These are phyloP conservation scores for Philopotamus ludificatus DNA, from an alignment of 1,140 invertebrate genomes.

Conservation along the genomic window DNA sequence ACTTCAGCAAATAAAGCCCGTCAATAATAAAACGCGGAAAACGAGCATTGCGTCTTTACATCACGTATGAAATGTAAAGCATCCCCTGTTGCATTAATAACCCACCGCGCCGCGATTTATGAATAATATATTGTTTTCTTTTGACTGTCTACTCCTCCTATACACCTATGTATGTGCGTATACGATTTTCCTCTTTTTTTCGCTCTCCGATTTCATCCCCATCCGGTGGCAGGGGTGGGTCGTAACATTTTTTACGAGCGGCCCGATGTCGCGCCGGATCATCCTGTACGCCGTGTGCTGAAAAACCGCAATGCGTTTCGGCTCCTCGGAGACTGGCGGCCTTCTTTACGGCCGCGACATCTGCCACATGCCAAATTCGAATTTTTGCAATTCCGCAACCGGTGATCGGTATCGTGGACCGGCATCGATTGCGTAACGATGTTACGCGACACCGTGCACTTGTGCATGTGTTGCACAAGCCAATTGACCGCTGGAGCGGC, in stretches of 20 bases:
- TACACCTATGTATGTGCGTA: no score
- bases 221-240: background rate
- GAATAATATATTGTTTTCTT: slow-evolving; percentile 14
- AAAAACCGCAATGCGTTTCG: slow-evolving; percentile 4
- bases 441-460: no score
- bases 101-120: background rate
- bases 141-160: background rate
- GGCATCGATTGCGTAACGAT: no score
- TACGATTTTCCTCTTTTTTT: no score
- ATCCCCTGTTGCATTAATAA: slow-evolving; percentile 10
- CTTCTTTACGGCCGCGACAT: background rate
- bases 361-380: background rate
- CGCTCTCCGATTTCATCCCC: background rate
- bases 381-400: background rate
- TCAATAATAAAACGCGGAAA: background rate
- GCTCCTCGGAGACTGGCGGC: background rate
- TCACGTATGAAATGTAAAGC: slow-evolving; percentile 6
- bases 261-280: background rate
- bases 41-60: background rate
- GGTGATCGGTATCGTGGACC: no score
- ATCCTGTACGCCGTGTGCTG: background rate
- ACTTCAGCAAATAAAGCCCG: no score
- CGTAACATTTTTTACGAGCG: slow-evolving; percentile 9
- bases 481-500: no score
- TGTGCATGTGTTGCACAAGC: no score